These are phyloP conservation scores for Falcunculus frontatus DNA, from an alignment of 2,113 vertebrate genomes.

Conservation along the genomic window DNA sequence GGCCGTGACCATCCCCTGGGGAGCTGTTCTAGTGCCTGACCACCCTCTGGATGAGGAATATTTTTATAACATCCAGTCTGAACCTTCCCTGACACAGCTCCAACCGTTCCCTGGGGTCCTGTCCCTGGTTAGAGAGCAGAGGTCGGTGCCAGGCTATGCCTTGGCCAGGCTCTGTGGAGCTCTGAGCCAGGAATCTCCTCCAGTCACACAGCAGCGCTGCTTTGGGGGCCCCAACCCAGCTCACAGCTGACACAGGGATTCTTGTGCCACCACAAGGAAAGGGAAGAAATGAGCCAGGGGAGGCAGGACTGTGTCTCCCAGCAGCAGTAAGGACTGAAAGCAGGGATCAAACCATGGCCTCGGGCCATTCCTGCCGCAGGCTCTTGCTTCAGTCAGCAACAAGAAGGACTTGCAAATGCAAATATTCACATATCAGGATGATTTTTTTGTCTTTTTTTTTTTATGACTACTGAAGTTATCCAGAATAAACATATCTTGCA, in stretches of 20 bases:
- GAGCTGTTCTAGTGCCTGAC: not conserved
- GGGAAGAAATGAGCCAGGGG: not conserved
- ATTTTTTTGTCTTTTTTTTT: not conserved
- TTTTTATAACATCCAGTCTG: not conserved
- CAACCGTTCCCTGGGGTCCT: not conserved
- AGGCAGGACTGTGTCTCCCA: not conserved
- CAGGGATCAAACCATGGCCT: not conserved
- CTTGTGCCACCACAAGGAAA: not conserved
- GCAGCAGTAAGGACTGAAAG: not conserved
- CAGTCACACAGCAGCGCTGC: not conserved
- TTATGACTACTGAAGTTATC: not conserved
- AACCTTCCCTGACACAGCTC: not conserved
- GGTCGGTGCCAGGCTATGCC: not conserved
- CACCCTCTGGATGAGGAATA: not conserved
- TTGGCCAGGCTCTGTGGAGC: accelerated
- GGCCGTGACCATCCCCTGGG: not conserved
- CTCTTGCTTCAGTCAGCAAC: not conserved
- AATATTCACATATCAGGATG: not conserved
- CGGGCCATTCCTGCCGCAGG: not conserved
- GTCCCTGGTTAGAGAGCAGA: not conserved
- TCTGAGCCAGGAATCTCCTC: not conserved
- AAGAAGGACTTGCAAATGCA: not conserved
- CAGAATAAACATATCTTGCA: not conserved
- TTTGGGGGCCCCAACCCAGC: not conserved
- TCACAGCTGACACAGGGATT: accelerated